These are phyloP conservation scores for Cercopithecus mona DNA, from an alignment of 2,113 vertebrate genomes.

Conservation along the genomic window DNA sequence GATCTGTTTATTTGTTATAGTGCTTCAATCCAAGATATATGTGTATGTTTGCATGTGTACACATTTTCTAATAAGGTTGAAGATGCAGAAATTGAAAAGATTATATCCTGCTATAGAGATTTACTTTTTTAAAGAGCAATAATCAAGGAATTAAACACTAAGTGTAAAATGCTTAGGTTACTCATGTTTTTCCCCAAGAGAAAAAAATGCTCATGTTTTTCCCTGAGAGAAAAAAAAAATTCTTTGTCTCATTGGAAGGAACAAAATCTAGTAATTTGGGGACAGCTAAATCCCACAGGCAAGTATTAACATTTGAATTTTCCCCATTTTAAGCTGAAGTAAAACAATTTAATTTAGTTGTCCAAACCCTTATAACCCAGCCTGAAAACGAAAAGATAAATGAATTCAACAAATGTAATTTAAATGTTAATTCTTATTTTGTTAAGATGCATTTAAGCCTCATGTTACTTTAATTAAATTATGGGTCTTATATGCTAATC, in stretches of 20 bases:
- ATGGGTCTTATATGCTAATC: background rate
- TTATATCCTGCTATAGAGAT: background rate
- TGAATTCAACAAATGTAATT: constrained; percentile 12
- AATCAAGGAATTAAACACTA: constrained; percentile 39
- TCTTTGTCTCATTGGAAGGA: constrained; percentile 55
- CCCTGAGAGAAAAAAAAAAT: constrained; percentile 37
- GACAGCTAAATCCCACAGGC: background rate
- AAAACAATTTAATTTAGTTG: constrained; percentile 38
- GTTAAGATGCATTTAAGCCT: background rate
- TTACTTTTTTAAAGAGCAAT: constrained; percentile 45
- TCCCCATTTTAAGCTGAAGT: constrained; percentile 44
- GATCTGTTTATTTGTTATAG: background rate
- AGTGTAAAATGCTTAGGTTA: constrained; percentile 46
- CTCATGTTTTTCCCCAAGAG: constrained; percentile 48
- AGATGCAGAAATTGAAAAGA: background rate
- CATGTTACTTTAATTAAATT: background rate
- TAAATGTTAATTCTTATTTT: background rate
- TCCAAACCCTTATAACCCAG: constrained; percentile 54
- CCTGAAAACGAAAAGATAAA: constrained; percentile 14
- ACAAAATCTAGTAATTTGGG: constrained; percentile 69
- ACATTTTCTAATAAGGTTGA: background rate
- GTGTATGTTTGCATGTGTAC: background rate
- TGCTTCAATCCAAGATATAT: background rate
- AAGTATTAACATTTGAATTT: constrained; percentile 65
- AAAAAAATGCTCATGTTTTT: constrained; percentile 51